phyloP scores from a whole-genome alignment of 2,113 vertebrate species.

The Paramormyrops kingsleyae region DNA sequence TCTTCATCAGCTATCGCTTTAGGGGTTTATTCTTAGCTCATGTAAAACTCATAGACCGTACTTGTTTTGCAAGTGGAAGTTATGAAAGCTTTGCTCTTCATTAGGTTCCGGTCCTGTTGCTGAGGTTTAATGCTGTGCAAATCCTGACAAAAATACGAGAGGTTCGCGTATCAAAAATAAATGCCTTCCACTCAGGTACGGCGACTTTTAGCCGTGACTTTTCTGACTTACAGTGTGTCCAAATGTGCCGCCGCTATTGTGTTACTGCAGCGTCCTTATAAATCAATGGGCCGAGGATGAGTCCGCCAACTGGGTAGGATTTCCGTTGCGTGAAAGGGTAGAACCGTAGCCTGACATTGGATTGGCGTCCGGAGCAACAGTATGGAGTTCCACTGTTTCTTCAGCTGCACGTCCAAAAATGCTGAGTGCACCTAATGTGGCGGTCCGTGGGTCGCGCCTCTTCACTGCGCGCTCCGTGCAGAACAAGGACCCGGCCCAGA shows the following conservation, averaged over 20 bases:
- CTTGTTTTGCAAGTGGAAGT: neutral
- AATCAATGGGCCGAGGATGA: slow-evolving; percentile 29
- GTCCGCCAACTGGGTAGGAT: slow-evolving; percentile 22
- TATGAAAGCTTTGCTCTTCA: neutral
- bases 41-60: neutral
- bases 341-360: slow-evolving; percentile 33
- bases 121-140: slow-evolving; percentile 22
- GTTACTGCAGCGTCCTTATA: slow-evolving; percentile 43
- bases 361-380: slow-evolving; percentile 43
- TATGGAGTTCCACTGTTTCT: slow-evolving; percentile 71
- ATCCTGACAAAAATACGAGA: slow-evolving; percentile 27
- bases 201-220: slow-evolving; percentile 25
- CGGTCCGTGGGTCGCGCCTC: slow-evolving; percentile 53
- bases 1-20: neutral
- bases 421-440: slow-evolving; percentile 56
- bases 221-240: slow-evolving; percentile 24
- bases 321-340: slow-evolving; percentile 43
- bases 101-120: neutral
- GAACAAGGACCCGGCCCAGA: slow-evolving; percentile 36
- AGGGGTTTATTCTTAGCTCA: neutral
- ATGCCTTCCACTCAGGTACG: slow-evolving; percentile 37
- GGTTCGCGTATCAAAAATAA: slow-evolving; percentile 30
- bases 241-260: slow-evolving; percentile 42
- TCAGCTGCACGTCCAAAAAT: slow-evolving; percentile 66
- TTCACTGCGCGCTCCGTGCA: slow-evolving; percentile 42